Percentiles rank a stretch among this genome's conserved stretches.
Conservation (phyloP, 1,140 invertebrate genomes). For the Zophobas morio region DNA sequence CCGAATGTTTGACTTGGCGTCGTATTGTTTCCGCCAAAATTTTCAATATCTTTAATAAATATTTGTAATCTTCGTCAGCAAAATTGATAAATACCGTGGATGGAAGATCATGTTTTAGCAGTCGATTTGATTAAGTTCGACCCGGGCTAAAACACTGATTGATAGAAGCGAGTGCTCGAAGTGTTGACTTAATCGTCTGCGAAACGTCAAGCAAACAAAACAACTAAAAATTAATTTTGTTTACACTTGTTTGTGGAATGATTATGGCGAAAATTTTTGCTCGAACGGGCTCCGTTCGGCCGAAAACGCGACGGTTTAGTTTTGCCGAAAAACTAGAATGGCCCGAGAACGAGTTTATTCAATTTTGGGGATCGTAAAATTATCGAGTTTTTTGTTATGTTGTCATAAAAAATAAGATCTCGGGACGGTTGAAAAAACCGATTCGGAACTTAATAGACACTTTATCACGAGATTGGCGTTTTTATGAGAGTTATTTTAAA, state of each 20-base stretch:
- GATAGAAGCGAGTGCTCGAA: background rate
- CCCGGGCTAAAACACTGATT: constrained; percentile 2
- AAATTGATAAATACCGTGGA: constrained; percentile 11
- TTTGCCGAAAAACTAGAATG: background rate
- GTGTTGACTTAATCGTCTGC: constrained; percentile 38
- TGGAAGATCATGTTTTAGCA: background rate
- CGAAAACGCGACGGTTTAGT: background rate
- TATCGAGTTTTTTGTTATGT: constrained; percentile 25
- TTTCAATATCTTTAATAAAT: background rate
- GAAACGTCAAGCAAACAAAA: background rate
- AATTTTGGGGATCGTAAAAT: constrained; percentile 26
- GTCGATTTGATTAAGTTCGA: constrained; percentile 4
- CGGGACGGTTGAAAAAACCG: constrained; percentile 1
- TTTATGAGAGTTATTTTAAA: constrained; percentile 19
- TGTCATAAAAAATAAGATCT: constrained; percentile 29
- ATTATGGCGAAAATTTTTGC: background rate
- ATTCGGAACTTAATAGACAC: constrained; percentile 9
- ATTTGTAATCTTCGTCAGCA: background rate
- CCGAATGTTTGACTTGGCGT: background rate
- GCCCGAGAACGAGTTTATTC: constrained; percentile 7
- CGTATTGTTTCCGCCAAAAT: background rate
- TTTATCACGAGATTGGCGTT: constrained; percentile 34
- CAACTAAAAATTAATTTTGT: constrained; percentile 34
- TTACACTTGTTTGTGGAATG: background rate
- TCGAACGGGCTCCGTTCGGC: background rate